These are phyloP conservation scores for Accipiter cooperii DNA, from an alignment of 2,113 vertebrate genomes.

Conservation along the genomic window DNA sequence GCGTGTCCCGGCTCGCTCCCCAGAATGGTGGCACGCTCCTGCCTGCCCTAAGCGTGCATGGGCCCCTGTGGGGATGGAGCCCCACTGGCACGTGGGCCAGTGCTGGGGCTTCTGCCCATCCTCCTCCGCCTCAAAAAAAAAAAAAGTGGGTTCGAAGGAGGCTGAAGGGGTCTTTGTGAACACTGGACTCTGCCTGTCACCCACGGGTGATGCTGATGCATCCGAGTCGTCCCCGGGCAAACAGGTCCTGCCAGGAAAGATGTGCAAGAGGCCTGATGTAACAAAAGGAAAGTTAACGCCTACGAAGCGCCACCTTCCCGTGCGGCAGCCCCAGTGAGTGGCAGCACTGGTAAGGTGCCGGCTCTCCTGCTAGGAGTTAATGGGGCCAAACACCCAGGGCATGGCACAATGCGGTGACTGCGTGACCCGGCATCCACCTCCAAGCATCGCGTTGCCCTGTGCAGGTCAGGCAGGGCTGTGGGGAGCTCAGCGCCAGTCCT, in stretches of 20 bases:
- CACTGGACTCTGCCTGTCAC: background rate
- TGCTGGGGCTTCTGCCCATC: background rate
- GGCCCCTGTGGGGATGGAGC: background rate
- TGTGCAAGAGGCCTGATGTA: background rate
- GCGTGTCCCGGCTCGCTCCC: rapidly evolving
- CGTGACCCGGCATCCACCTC: background rate
- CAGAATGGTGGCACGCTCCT: rapidly evolving
- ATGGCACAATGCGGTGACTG: background rate
- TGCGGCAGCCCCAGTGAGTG: rapidly evolving
- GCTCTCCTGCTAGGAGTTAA: background rate
- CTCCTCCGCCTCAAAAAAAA: background rate
- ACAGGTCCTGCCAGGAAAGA: background rate
- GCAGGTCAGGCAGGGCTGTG: rapidly evolving
- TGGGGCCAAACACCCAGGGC: background rate
- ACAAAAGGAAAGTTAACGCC: background rate
- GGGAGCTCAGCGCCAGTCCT: background rate
- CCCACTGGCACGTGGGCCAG: rapidly evolving
- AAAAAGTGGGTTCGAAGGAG: background rate
- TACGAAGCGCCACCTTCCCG: rapidly evolving
- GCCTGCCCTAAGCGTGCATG: rapidly evolving
- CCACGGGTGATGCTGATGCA: background rate
- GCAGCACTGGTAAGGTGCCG: rapidly evolving
- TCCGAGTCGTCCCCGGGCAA: background rate
- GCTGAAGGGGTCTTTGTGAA: background rate
- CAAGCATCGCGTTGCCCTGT: rapidly evolving